A percentile compares a stretch with the other conserved stretches of the same genome.
Conservation (phyloP, 2,113 vertebrate genomes). For the Cairina moschata region DNA sequence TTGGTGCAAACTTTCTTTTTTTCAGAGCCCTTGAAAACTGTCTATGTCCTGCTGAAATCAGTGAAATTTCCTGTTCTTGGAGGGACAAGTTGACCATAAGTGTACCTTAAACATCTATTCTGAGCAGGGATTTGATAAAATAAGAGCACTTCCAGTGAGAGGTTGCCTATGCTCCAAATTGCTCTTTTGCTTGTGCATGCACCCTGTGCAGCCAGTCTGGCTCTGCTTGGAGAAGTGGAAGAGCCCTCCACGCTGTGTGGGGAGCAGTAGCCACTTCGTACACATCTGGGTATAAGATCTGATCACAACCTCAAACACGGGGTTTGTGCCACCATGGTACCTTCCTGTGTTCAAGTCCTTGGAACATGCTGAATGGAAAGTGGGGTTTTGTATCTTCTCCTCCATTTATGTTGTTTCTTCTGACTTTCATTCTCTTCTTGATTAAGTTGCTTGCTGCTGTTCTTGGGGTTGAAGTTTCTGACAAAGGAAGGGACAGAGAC, state of each 20-base stretch:
- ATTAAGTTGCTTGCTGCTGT: neutral
- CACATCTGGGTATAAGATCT: neutral
- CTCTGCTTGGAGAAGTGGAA: neutral
- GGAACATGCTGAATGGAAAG: neutral
- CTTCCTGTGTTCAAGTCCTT: neutral
- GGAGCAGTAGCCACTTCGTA: neutral
- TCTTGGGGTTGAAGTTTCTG: neutral
- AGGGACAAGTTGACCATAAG: neutral
- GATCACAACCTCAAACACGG: neutral
- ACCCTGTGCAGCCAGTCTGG: too few relatives aligned
- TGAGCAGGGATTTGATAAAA: neutral
- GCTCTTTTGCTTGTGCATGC: neutral
- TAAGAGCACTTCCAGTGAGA: neutral
- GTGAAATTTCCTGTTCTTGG: neutral
- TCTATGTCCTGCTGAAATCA: neutral
- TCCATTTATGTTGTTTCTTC: neutral
- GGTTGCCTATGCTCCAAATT: neutral
- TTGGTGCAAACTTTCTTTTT: neutral
- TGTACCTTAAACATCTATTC: neutral
- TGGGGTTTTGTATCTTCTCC: neutral
- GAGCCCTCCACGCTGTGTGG: accelerated
- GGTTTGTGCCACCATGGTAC: neutral
- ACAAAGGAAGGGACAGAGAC: neutral
- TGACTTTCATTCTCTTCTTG: neutral
- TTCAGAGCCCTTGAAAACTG: neutral